Evolutionary conservation across 2,888 invertebrate genomes (phyloP).

Genomic region (Agrypnus murinus): DNA sequence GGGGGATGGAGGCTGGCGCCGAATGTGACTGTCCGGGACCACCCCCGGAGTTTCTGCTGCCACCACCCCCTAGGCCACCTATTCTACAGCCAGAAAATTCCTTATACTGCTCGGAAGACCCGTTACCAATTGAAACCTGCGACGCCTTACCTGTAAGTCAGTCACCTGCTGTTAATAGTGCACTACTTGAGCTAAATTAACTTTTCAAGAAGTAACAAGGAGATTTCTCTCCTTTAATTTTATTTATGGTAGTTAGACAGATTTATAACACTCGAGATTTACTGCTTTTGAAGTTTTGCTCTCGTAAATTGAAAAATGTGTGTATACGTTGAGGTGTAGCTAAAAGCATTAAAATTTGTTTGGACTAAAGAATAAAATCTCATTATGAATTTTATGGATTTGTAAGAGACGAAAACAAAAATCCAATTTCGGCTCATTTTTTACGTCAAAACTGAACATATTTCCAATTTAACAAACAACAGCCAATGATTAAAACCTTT

Average conservation of each 20-base stretch:
- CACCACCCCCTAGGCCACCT: constrained; percentile 84
- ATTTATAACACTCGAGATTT: constrained; percentile 24
- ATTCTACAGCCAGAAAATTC: constrained; percentile 79
- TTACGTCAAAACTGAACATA: neutral
- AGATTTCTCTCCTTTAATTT: constrained; percentile 6
- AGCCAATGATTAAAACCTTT: constrained; percentile 37
- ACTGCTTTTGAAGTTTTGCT: constrained; percentile 28
- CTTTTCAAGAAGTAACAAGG: neutral
- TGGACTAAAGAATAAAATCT: no score
- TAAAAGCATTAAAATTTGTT: no score
- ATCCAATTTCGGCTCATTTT: neutral
- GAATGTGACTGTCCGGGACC: constrained; percentile 86
- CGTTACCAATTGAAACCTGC: constrained; percentile 83
- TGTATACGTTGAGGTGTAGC: neutral
- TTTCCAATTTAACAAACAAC: neutral
- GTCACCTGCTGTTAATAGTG: constrained; percentile 54
- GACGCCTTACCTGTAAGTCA: constrained; percentile 84
- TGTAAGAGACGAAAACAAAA: no score
- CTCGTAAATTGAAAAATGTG: constrained; percentile 29
- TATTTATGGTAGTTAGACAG: constrained; percentile 34
- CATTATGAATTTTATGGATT: no score
- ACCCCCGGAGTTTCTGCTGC: constrained; percentile 83
- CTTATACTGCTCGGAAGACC: constrained; percentile 82
- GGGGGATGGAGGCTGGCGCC: constrained; percentile 80
- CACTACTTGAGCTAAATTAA: neutral